Evolutionary conservation across 2,888 invertebrate species (phyloP).

Genomic region (Druceiella hillmani): DNA sequence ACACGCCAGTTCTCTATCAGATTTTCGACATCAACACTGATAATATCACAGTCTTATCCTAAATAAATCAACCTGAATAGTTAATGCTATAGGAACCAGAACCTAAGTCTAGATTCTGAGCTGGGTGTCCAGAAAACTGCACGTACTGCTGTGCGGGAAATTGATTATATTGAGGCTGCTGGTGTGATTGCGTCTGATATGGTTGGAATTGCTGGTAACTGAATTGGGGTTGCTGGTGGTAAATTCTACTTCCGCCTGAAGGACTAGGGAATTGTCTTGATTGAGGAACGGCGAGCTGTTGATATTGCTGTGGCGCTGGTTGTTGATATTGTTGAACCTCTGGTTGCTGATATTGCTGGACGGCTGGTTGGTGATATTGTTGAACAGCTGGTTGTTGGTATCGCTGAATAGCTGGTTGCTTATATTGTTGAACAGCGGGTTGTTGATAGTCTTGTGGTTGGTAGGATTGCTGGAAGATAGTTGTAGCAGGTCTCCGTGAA

Average conservation of each 20-base stretch:
- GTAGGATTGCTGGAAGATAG: constrained; percentile 33
- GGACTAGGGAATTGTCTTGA: constrained; percentile 34
- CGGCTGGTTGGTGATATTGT: constrained; percentile 20
- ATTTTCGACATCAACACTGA: no score
- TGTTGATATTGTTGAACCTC: constrained; percentile 27
- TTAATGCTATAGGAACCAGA: constrained; percentile 75
- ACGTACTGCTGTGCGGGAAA: constrained; percentile 35
- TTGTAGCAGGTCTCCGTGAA: constrained; percentile 26
- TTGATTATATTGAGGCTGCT: constrained; percentile 33
- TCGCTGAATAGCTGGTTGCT: constrained; percentile 29
- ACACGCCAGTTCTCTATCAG: no score
- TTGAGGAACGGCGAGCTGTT: constrained; percentile 17
- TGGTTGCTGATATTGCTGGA: constrained; percentile 20
- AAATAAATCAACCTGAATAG: constrained; percentile 52
- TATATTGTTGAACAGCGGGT: constrained; percentile 26
- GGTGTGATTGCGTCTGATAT: constrained; percentile 28
- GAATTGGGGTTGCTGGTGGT: constrained; percentile 42
- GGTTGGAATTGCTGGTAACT: constrained; percentile 34
- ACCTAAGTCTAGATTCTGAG: constrained; percentile 65
- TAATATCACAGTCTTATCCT: background rate
- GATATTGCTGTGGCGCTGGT: constrained; percentile 22
- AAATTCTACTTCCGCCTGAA: constrained; percentile 27
- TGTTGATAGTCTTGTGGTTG: constrained; percentile 25
- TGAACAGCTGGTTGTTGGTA: constrained; percentile 28
- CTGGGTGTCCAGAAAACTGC: constrained; percentile 62